Evolutionary conservation across 2,797 vertebrate genomes (phyloP).

Genomic region (Australoheros facetus): DNA sequence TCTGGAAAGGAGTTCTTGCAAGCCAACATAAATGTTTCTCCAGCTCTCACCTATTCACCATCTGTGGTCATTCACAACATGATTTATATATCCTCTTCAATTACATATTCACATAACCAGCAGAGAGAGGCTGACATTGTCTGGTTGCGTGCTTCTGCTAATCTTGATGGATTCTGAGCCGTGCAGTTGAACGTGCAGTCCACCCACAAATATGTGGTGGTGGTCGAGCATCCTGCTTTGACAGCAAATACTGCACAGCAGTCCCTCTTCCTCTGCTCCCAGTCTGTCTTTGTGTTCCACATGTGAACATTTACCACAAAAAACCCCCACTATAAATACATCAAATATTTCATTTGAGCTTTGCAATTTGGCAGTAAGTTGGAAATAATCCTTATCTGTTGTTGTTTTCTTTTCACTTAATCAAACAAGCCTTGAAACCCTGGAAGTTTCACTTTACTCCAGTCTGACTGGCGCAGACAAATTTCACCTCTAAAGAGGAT

Average conservation of each 20-base stretch:
- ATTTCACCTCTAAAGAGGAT: not conserved
- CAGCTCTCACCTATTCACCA: constrained; percentile 53
- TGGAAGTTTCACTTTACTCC: not conserved
- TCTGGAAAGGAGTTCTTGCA: constrained; percentile 39
- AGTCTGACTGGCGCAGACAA: not conserved
- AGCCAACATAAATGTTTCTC: constrained; percentile 71
- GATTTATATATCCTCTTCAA: constrained; percentile 42
- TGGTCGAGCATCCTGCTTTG: constrained; percentile 62
- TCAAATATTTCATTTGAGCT: constrained; percentile 11
- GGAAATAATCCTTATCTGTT: not conserved
- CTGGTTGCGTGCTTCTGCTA: constrained; percentile 44
- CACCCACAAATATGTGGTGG: constrained; percentile 70
- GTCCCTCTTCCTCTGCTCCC: constrained; percentile 38
- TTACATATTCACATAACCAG: constrained; percentile 25
- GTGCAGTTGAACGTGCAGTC: constrained; percentile 36
- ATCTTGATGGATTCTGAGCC: constrained; percentile 55
- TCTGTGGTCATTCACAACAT: constrained; percentile 43
- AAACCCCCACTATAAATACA: not conserved
- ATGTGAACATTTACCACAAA: constrained; percentile 19
- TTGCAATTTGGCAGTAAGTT: constrained; percentile 8
- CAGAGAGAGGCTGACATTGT: constrained; percentile 13
- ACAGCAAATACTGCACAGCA: constrained; percentile 59
- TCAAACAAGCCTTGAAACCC: constrained; percentile 2
- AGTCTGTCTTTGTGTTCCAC: constrained; percentile 20
- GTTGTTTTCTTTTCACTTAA: constrained; percentile 7